Conservation (phyloP, 1,140 invertebrate species). For the Drosophila pseudoananassae region DNA sequence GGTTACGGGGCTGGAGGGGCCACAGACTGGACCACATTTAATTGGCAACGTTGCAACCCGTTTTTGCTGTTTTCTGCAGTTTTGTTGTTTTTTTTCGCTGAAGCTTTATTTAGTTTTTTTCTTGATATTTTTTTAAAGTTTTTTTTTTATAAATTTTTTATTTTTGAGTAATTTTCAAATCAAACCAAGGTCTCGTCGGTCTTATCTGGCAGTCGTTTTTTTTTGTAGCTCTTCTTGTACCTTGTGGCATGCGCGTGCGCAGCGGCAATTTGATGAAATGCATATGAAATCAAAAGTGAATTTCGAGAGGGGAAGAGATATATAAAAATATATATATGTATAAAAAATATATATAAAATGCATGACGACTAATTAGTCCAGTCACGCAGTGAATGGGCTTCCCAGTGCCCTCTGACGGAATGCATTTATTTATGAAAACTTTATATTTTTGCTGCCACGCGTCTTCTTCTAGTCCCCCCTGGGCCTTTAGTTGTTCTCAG, state of each 20-base stretch:
- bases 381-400: constrained; percentile 60
- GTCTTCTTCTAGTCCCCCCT: constrained; percentile 24
- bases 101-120: background rate
- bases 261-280: constrained; percentile 81
- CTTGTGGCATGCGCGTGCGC: constrained; percentile 68
- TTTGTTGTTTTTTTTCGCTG: background rate
- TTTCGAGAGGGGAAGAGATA: constrained; percentile 41
- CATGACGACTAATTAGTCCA: constrained; percentile 56
- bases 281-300: constrained; percentile 83
- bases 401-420: constrained; percentile 3
- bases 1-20: background rate
- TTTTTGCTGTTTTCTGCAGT: constrained; percentile 40
- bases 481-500: constrained; percentile 10
- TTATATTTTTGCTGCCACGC: constrained; percentile 29
- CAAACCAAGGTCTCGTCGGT: constrained; percentile 69
- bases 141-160: constrained; percentile 12
- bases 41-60: constrained; percentile 59
- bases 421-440: constrained; percentile 35
- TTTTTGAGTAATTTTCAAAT: constrained; percentile 76
- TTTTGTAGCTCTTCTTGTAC: background rate
- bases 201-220: constrained; percentile 39
- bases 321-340: background rate
- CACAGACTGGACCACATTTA: constrained; percentile 66
- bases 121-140: constrained; percentile 5
- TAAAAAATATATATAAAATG: constrained; percentile 9